A percentile compares a stretch with the other conserved stretches of the same genome.
phyloP scores from a whole-genome alignment of 2,113 vertebrate species.

The Cardinalis cardinalis region DNA sequence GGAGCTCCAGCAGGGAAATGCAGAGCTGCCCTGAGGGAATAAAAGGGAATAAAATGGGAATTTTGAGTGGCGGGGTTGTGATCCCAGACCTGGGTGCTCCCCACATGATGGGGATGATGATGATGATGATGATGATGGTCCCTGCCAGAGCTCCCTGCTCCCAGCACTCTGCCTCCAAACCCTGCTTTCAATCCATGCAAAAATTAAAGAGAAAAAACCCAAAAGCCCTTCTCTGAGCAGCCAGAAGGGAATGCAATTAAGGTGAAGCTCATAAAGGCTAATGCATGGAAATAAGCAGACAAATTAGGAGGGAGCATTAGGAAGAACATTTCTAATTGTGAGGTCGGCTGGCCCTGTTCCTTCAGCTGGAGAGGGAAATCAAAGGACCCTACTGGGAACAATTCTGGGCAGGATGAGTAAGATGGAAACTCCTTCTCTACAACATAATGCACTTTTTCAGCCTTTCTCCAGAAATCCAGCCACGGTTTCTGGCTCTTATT shows the following conservation, averaged over 20 bases:
- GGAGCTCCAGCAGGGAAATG: background rate
- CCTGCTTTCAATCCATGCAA: background rate
- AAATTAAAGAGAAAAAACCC: background rate
- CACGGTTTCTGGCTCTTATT: background rate
- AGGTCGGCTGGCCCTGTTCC: background rate
- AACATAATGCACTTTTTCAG: background rate
- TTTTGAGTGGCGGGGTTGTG: background rate
- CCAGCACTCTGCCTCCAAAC: background rate
- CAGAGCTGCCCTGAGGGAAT: background rate
- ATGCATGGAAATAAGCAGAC: conserved; percentile 19
- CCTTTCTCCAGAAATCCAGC: background rate
- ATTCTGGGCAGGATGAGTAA: background rate
- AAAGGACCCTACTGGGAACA: background rate
- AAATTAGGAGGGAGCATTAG: background rate
- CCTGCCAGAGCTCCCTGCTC: background rate
- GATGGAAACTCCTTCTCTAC: background rate
- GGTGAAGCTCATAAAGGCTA: conserved; percentile 1
- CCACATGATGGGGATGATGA: background rate
- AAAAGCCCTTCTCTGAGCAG: background rate
- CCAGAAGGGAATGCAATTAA: conserved; percentile 44
- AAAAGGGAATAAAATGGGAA: background rate
- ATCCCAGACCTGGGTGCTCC: background rate
- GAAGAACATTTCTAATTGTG: conserved; percentile 1
- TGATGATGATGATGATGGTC: background rate
- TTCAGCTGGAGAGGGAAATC: background rate